These are phyloP conservation scores for Smithornis capensis DNA, from an alignment of 2,113 vertebrate species.

Conservation along the genomic window DNA sequence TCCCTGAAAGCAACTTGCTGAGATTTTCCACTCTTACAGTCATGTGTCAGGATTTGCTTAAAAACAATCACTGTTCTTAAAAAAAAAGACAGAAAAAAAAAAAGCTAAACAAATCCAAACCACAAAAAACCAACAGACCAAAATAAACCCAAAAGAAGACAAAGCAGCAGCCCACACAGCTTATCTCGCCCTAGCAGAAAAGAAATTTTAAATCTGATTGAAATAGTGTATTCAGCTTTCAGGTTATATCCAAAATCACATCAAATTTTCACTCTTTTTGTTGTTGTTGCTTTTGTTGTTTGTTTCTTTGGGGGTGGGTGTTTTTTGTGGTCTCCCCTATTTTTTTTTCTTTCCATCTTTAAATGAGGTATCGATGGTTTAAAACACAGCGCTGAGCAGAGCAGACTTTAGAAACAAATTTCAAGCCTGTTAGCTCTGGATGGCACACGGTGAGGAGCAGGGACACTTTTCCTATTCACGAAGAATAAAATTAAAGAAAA, in stretches of 20 bases:
- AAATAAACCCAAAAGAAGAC: background rate
- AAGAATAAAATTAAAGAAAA: background rate
- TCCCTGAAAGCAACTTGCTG: conserved; percentile 14
- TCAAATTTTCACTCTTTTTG: background rate
- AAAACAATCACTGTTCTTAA: background rate
- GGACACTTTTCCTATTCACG: conserved; percentile 15
- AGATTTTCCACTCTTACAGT: background rate
- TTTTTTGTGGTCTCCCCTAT: background rate
- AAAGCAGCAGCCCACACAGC: background rate
- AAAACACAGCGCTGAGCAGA: conserved; percentile 55
- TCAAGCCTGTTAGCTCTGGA: conserved; percentile 41
- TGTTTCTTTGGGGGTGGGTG: background rate
- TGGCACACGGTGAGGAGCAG: conserved; percentile 22
- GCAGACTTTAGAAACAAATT: conserved; percentile 58
- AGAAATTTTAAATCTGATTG: background rate
- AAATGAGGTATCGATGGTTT: conserved; percentile 59
- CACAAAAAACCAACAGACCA: background rate
- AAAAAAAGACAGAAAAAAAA: background rate
- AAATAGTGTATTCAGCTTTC: conserved; percentile 24
- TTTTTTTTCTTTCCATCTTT: background rate
- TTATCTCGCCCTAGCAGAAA: background rate
- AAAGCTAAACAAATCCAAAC: background rate
- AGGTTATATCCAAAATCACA: conserved; percentile 17
- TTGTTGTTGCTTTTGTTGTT: background rate
- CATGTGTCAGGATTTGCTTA: background rate